phyloP scores from a whole-genome alignment of 2,113 vertebrate species.

The zebrafish (Danio rerio) region GRCz12tu NC_133194.1:1368501-1369000 shows the following conservation, averaged over 20 bases:
- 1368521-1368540: too few species aligned
- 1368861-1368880: constrained; percentile 68
- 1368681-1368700: neutral
- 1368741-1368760: constrained; percentile 67
- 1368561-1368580: too few species aligned
- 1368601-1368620: constrained; percentile 62
- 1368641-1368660: constrained; percentile 49
- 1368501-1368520: too few species aligned
- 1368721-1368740: constrained; percentile 62
- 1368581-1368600: constrained; percentile 62
- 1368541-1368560: too few species aligned
- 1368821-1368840: constrained; percentile 67
- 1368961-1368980: too few species aligned
- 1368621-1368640: constrained; percentile 61
- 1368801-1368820: constrained; percentile 64
- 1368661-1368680: neutral
- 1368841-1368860: constrained; percentile 35
- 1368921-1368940: neutral
- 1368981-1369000: too few species aligned
- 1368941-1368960: neutral
- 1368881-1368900: constrained; percentile 49
- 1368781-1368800: constrained; percentile 64
- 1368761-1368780: constrained; percentile 58
- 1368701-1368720: constrained; percentile 47
- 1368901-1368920: constrained; percentile 6